A percentile compares a stretch with the other conserved stretches of the same genome.
phyloP scores from a whole-genome alignment of 2,888 invertebrate genomes.

The Drosophila demipolita region DNA sequence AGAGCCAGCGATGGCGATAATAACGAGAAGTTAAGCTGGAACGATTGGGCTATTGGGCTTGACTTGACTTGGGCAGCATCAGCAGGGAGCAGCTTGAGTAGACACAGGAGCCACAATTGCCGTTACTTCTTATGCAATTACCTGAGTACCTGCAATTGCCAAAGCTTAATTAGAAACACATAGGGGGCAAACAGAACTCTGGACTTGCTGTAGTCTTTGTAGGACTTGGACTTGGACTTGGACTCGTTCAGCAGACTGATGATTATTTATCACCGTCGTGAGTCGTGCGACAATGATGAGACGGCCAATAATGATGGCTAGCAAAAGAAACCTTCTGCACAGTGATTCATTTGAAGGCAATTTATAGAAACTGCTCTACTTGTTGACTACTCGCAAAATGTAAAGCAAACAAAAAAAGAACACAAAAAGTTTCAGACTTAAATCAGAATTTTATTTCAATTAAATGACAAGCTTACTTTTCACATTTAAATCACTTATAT shows the following conservation, averaged over 20 bases:
- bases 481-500: neutral
- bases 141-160: conserved; percentile 68
- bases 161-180: conserved; percentile 72
- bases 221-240: conserved; percentile 22
- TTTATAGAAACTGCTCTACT: neutral
- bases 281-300: conserved; percentile 80
- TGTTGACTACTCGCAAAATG: neutral
- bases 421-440: neutral
- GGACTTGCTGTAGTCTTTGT: conserved; percentile 27
- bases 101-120: conserved; percentile 59
- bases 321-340: conserved; percentile 24
- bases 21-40: conserved; percentile 51
- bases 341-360: conserved; percentile 18
- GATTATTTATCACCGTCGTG: conserved; percentile 81
- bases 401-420: neutral
- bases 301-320: conserved; percentile 38
- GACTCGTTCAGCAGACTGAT: conserved; percentile 53
- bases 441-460: neutral
- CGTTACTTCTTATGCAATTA: conserved; percentile 78
- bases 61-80: conserved; percentile 28
- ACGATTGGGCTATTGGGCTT: conserved; percentile 31
- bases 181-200: conserved; percentile 35
- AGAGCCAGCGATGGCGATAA: conserved; percentile 71
- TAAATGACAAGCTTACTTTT: neutral
- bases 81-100: conserved; percentile 9